phyloP scores from a whole-genome alignment of 2,113 vertebrate species.

The Odontophorus gujanensis region DNA sequence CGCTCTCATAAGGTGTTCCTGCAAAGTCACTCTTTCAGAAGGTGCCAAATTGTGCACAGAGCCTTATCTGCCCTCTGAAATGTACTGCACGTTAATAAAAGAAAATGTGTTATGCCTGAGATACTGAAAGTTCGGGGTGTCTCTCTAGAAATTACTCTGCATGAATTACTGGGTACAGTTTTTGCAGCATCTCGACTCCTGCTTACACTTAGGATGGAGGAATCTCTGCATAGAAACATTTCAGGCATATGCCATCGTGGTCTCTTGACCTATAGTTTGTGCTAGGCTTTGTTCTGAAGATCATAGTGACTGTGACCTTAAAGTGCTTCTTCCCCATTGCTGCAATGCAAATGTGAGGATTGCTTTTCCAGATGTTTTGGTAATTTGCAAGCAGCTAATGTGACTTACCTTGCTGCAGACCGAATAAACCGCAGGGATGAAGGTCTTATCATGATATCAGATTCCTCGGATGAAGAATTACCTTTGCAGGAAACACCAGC shows the following conservation, averaged over 20 bases:
- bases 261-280: neutral
- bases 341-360: neutral
- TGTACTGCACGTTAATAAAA: neutral
- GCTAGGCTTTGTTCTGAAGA: neutral
- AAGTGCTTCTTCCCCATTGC: neutral
- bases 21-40: neutral
- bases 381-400: neutral
- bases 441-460: conserved; percentile 87
- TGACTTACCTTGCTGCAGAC: conserved; percentile 66
- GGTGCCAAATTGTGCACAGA: neutral
- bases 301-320: neutral
- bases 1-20: neutral
- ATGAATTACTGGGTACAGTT: neutral
- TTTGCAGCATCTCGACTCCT: neutral
- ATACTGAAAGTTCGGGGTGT: neutral
- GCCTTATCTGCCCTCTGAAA: neutral
- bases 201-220: neutral
- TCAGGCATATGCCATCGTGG: neutral
- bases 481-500: conserved; percentile 76
- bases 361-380: neutral
- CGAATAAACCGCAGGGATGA: conserved; percentile 76
- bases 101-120: neutral
- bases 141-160: neutral
- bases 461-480: conserved; percentile 92
- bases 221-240: neutral